phyloP scores from a whole-genome alignment of 2,113 vertebrate species.

The Ailuropoda melanoleuca region DNA sequence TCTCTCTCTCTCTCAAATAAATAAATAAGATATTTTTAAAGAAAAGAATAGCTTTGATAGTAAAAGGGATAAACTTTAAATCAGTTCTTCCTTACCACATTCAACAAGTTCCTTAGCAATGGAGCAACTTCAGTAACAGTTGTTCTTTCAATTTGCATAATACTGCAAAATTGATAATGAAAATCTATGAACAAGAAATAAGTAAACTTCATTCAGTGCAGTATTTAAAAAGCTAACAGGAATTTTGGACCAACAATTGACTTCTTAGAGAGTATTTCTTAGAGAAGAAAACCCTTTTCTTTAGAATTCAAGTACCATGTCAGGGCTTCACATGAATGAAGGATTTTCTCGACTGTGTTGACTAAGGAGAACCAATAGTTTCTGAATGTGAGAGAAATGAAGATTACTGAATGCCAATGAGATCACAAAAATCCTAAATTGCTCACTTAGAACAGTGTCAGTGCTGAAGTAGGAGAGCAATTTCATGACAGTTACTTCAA shows the following conservation, averaged over 20 bases:
- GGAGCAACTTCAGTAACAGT: neutral
- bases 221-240: slow-evolving; percentile 1
- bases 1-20: neutral
- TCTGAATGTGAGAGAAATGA: slow-evolving; percentile 28
- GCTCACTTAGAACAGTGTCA: neutral
- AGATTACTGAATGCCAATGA: neutral
- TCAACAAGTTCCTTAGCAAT: neutral
- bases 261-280: neutral
- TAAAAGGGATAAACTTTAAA: neutral
- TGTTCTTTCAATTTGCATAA: neutral
- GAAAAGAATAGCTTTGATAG: neutral
- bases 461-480: neutral
- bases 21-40: neutral
- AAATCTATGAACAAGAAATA: neutral
- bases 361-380: neutral
- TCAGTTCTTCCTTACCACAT: neutral
- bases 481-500: neutral
- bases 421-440: neutral
- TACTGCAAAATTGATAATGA: neutral
- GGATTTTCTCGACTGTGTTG: neutral
- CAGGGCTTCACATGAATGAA: neutral
- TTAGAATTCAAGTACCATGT: neutral
- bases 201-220: neutral
- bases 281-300: neutral
- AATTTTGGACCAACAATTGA: neutral